Evolutionary conservation across 2,113 vertebrate genomes (phyloP).

Genomic region (Falco punctatus): DNA sequence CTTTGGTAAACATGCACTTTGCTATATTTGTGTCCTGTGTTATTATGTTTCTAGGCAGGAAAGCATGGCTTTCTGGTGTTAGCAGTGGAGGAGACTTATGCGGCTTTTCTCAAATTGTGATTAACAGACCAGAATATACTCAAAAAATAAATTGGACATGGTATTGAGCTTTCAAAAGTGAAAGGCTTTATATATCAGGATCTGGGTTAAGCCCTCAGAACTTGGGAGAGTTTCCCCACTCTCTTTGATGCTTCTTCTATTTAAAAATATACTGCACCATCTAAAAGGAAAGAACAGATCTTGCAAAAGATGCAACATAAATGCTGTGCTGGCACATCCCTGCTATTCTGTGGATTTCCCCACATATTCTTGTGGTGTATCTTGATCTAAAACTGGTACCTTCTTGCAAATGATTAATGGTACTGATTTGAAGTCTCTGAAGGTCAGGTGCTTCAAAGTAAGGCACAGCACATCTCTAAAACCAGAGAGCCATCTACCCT

Average conservation of each 20-base stretch:
- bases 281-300: not conserved
- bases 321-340: not conserved
- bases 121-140: not conserved
- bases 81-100: not conserved
- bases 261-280: not conserved
- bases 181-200: not conserved
- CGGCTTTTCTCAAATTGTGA: not conserved
- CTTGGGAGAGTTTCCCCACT: not conserved
- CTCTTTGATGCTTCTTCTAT: not conserved
- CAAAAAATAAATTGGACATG: not conserved
- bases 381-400: not conserved
- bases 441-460: not conserved
- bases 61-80: not conserved
- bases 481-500: not conserved
- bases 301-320: not conserved
- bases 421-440: not conserved
- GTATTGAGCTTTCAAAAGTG: not conserved
- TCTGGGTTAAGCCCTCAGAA: not conserved
- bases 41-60: not conserved
- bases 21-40: not conserved
- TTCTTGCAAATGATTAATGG: not conserved
- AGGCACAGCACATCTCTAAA: not conserved
- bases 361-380: not conserved
- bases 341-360: not conserved
- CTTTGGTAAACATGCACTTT: not conserved